Conservation (phyloP, 1,140 invertebrate species). For the Odontomachus brunneus region DNA sequence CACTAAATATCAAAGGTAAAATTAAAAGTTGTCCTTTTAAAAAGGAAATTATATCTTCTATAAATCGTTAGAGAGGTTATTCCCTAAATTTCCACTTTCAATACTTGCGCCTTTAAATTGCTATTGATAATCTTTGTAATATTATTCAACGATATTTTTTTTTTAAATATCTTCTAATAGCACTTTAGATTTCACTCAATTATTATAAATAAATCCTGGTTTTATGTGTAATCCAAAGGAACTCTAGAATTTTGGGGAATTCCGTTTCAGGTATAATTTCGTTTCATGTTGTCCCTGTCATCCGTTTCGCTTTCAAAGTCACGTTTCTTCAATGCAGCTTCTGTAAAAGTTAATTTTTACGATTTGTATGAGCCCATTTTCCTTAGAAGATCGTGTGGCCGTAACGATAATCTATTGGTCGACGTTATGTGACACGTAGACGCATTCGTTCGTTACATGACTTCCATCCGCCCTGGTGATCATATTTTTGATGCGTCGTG, state of each 20-base stretch:
- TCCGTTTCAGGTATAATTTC: too few species aligned
- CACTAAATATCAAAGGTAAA: background rate
- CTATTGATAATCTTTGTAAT: too few species aligned
- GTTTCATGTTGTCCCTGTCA: too few species aligned
- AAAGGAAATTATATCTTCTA: background rate
- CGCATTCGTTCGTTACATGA: slow-evolving; percentile 67
- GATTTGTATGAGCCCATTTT: slow-evolving; percentile 42
- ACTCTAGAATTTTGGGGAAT: too few species aligned
- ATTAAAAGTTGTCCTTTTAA: background rate
- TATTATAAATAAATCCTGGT: too few species aligned
- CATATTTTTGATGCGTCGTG: too few species aligned
- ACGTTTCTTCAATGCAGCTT: slow-evolving; percentile 26
- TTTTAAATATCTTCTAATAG: too few species aligned
- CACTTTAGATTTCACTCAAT: too few species aligned
- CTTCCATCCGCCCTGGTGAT: slow-evolving; percentile 33
- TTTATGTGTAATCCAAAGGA: too few species aligned
- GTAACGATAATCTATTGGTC: slow-evolving; percentile 74
- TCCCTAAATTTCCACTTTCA: background rate
- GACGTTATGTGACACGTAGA: slow-evolving; percentile 76
- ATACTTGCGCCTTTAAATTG: too few species aligned
- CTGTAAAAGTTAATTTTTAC: slow-evolving; percentile 31
- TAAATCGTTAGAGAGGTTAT: background rate
- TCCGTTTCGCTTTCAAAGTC: slow-evolving; percentile 23
- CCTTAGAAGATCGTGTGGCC: slow-evolving; percentile 4
- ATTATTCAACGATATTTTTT: too few species aligned